Evolutionary conservation across 2,888 invertebrate species (phyloP).

Genomic region (Dryobota labecula): DNA sequence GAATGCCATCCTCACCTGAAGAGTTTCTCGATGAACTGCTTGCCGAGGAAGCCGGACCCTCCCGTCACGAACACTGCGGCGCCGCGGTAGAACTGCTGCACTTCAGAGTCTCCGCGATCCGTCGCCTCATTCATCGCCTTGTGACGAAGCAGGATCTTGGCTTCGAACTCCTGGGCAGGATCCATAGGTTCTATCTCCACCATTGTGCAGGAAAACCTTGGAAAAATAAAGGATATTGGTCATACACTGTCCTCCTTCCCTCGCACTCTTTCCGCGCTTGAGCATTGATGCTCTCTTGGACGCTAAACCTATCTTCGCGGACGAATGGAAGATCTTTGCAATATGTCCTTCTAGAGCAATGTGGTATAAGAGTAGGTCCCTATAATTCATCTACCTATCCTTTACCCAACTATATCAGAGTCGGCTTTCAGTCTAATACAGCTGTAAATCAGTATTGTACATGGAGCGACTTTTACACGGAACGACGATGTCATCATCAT

Average conservation of each 20-base stretch:
- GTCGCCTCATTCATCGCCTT: constrained; percentile 41
- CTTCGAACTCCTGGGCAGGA: constrained; percentile 35
- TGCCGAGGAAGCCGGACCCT: too few species aligned
- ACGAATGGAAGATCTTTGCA: background rate
- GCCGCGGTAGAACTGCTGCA: constrained; percentile 54
- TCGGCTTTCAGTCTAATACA: too few species aligned
- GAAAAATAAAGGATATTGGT: too few species aligned
- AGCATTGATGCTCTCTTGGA: background rate
- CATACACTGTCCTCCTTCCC: background rate
- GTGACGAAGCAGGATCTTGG: constrained; percentile 16
- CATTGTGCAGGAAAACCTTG: constrained; percentile 16
- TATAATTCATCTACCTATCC: too few species aligned
- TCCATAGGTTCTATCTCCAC: constrained; percentile 37
- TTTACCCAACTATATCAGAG: too few species aligned
- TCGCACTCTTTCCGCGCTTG: background rate
- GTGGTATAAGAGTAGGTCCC: too few species aligned
- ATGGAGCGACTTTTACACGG: too few species aligned
- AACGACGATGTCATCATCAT: too few species aligned
- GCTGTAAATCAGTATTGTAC: too few species aligned
- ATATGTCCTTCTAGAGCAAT: too few species aligned
- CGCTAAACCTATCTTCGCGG: background rate
- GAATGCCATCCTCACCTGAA: too few species aligned
- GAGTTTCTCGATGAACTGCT: too few species aligned
- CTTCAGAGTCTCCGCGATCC: constrained; percentile 37
- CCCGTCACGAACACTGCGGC: constrained; percentile 37